Percentiles rank a stretch among this genome's conserved stretches.
Conservation (phyloP, 2,888 invertebrate species). For the Agonopterix arenella region DNA sequence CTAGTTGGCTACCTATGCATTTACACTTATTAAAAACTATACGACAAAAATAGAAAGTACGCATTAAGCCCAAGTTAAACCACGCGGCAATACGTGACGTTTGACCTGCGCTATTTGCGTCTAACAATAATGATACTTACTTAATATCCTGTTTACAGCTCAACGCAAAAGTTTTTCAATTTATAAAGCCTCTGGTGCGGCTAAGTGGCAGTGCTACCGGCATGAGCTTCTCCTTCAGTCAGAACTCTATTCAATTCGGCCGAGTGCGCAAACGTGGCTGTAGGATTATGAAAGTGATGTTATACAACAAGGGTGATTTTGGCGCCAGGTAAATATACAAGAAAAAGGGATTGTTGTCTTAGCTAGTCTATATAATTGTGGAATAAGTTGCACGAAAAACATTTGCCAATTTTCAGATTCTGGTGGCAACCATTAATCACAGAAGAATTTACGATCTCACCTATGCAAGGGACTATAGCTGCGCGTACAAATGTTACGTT, state of each 20-base stretch:
- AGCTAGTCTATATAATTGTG: no score
- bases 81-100: no score
- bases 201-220: constrained; percentile 63
- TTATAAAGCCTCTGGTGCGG: constrained; percentile 53
- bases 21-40: no score
- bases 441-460: constrained; percentile 77
- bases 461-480: constrained; percentile 79
- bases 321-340: constrained; percentile 47
- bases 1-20: no score
- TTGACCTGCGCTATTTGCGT: no score
- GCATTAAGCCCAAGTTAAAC: no score
- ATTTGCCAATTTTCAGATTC: constrained; percentile 32
- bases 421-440: constrained; percentile 65
- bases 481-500: constrained; percentile 80
- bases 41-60: no score
- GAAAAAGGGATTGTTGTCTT: background rate
- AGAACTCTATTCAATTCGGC: constrained; percentile 63
- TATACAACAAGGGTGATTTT: constrained; percentile 61
- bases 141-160: constrained; percentile 36
- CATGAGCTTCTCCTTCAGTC: constrained; percentile 55
- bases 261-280: constrained; percentile 59
- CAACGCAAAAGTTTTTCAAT: constrained; percentile 56
- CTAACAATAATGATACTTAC: no score
- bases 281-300: constrained; percentile 63
- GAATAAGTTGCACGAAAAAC: no score